Conservation (phyloP, 30 jellyfish, hydroid and myxozoan species). For the Cassiopea xamachana region DNA sequence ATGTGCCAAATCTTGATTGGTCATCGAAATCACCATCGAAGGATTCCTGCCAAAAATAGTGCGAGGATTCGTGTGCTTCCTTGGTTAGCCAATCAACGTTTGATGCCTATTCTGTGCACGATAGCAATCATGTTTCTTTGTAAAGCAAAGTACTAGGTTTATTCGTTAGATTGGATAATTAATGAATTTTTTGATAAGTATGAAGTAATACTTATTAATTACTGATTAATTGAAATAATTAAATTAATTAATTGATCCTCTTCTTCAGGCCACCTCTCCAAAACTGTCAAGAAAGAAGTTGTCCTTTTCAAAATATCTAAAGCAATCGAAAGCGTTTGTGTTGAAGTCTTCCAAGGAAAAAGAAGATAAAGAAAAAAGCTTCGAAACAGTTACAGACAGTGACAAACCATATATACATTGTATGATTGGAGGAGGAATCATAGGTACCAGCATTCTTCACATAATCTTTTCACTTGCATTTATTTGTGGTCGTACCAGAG, state of each 20-base stretch:
- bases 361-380: slow-evolving; percentile 25
- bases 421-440: slow-evolving; percentile 68
- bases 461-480: not conserved
- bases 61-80: too few species aligned
- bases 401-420: slow-evolving; percentile 71
- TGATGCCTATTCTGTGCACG: too few species aligned
- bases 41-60: too few species aligned
- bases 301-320: slow-evolving; percentile 48
- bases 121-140: too few species aligned
- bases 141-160: too few species aligned
- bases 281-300: slow-evolving; percentile 30
- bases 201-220: not conserved
- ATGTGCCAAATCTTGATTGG: too few species aligned
- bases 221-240: not conserved
- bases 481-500: too few species aligned
- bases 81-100: too few species aligned
- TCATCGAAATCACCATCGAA: too few species aligned
- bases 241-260: not conserved
- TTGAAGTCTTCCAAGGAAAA: slow-evolving; percentile 54
- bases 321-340: slow-evolving; percentile 50
- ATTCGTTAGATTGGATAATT: too few species aligned
- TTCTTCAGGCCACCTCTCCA: slow-evolving; percentile 48
- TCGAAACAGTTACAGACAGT: slow-evolving; percentile 68
- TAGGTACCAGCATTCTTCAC: slow-evolving; percentile 10
- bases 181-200: too few species aligned